Percentiles rank a stretch among this genome's conserved stretches.
Conservation (phyloP, 2,797 vertebrate species). For the Jordanella pulchra region DNA sequence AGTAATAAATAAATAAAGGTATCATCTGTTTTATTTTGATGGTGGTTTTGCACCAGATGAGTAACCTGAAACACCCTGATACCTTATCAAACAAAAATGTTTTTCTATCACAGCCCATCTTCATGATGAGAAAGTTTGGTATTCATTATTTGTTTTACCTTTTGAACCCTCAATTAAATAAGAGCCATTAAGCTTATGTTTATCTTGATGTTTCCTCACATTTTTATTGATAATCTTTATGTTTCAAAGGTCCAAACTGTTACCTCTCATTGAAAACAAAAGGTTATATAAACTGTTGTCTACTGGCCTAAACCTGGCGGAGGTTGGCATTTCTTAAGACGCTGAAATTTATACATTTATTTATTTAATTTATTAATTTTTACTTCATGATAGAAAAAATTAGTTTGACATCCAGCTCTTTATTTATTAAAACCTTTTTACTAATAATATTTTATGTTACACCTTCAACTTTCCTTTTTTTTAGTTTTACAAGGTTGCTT, state of each 20-base stretch:
- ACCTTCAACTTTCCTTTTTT: neutral
- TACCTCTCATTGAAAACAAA: neutral
- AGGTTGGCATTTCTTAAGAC: neutral
- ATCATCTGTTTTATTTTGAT: neutral
- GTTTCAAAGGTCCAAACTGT: neutral
- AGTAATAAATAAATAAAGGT: neutral
- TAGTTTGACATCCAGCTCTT: neutral
- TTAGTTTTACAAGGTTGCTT: neutral
- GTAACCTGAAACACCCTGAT: constrained; percentile 25
- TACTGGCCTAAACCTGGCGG: neutral
- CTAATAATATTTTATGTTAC: neutral
- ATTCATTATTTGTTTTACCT: neutral
- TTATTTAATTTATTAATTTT: no score
- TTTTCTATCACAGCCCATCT: neutral
- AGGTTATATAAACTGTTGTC: neutral
- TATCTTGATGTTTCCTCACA: neutral
- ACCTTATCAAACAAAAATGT: constrained; percentile 22
- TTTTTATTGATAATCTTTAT: neutral
- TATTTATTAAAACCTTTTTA: neutral
- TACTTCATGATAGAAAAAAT: neutral
- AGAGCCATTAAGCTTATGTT: neutral
- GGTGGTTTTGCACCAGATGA: neutral
- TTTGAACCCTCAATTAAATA: neutral
- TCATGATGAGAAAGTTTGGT: neutral
- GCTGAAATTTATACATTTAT: no score